Evolutionary conservation across 35 echinoderm and acorn worm genomes (phyloP).

Genomic region (Lytechinus pictus): DNA sequence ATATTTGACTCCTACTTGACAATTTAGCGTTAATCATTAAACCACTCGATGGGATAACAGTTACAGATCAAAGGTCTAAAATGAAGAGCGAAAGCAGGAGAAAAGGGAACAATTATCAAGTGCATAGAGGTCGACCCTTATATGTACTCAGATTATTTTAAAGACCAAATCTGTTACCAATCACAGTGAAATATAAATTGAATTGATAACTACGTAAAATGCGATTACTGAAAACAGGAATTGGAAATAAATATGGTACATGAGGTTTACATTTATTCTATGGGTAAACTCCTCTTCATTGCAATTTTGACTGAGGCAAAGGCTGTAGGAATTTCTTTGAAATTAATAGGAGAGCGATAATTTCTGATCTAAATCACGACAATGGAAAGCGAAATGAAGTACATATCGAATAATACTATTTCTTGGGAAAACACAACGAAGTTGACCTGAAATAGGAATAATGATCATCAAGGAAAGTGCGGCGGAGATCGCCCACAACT

Average conservation of each 20-base stretch:
- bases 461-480: not conserved
- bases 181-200: not conserved
- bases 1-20: slow-evolving; percentile 24
- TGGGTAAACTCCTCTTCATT: not conserved
- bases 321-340: not conserved
- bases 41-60: not conserved
- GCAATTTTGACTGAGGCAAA: too few species aligned
- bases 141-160: not conserved
- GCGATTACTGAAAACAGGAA: not conserved
- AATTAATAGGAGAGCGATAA: not conserved
- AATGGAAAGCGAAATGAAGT: not conserved
- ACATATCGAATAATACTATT: too few species aligned
- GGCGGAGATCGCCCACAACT: not conserved
- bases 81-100: not conserved
- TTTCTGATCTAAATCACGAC: not conserved
- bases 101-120: not conserved
- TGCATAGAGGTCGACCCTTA: not conserved
- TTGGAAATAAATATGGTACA: not conserved
- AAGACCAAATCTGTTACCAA: not conserved
- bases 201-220: too few species aligned
- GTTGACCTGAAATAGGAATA: not conserved
- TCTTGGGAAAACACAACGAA: too few species aligned
- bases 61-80: slow-evolving; percentile 15
- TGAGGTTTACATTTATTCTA: not conserved
- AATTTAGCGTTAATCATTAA: slow-evolving; percentile 53